Base-by-base conservation (phyloP, 2,797 vertebrate genomes). In the Sylvia borin region DNA sequence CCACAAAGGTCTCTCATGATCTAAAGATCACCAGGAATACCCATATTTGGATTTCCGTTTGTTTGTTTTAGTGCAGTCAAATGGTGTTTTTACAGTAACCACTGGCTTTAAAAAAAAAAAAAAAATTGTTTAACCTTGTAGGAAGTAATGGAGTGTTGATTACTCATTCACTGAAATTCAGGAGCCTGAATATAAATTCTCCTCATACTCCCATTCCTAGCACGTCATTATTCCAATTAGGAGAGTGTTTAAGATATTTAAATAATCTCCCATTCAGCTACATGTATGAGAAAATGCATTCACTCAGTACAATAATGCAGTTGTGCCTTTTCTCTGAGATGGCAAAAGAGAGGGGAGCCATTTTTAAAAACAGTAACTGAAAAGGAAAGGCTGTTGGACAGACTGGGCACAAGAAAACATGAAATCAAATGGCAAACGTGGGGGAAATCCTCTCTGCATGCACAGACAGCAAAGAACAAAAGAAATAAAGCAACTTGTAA, bases 231-330 rank as follows among this genome's bases (percentile, higher is more conserved):
- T 71, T 93, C 65, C 90, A 90, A 58, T 72, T 85, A 92, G 67
- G 67, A 95, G 36, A 76, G 36, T 38, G 72, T 88, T 96, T 74
- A 85, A 93, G 50, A 55, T 74, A 92, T 54, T 92, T 79, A 67
- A 92, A 93, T 91, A 79, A 91, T 88, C 71, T 93, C 65, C 64
- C 48, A 74, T 95, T 95, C 77, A 91, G 81, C 71, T 83, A 77
- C 61, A 22, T 38, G 51, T 89, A 40, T 87, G 71, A 95, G 90
- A 87, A 94, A 95, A 90, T 76, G 57, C 71, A 79, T 93, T 95
- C 83, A 68, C 36, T 77, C 42, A 58, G 77, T 43, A 95, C 91
- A 95, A 74, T 90, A 94, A 94, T 62, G n/a, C 57, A 74, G 61
- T 87, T 94, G 85, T 96, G 74, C 83, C 57, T 90, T 93, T 88